Evolutionary conservation across 2,113 vertebrate species (phyloP), one percentile per base, ranked within the genome.

Genomic region (Spea multiplicata): DNA sequence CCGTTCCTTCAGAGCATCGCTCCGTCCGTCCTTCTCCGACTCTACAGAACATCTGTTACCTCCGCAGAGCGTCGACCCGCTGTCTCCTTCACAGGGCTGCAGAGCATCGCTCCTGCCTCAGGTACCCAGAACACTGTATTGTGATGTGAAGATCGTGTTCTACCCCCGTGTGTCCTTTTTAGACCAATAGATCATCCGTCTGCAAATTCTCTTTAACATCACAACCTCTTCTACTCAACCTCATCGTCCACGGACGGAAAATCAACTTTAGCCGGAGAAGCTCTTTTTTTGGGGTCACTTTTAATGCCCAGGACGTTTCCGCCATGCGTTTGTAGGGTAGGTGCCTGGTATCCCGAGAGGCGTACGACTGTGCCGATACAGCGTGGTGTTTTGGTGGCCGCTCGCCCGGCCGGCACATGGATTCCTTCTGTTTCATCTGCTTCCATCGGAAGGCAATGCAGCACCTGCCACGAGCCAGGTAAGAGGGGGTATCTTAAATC

Each of bases 371-470:
- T 4, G 45, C 13, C 30, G n/a, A 59, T 6, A 6, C 62, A 75
- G 62, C 30, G 49, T 66, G 74, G 50, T 45, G 50, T 50, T 12
- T 79, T 72, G 61, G 73, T 79, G 76, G 49, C 69, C 65, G 17
- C 69, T 57, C 62, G 17, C 50, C 68, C 44, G 17, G 2, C 50
- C 30, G 76, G 69, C 70, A 66, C 69, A 79, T 79, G 76, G 76
- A 79, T 71, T 73, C 76, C 12, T 79, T 79, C 76, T 79, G 76
- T 61, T 79, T 79, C 70, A 79, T 79, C 70, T 79, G 76, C 44
- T 79, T 79, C 61, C 76, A 79, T 30, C 76, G 76, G 44, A 79
- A 79, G 44, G 76, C 76, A 65, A 47, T 79, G 50, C 76, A 72
- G 61, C 76, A 79, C 44, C 49, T 72, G 6, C 76, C 69, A 52